Evolutionary conservation across 2,113 vertebrate species (phyloP), one percentile per base, ranked within the genome.

Genomic region (Plestiodon gilberti): DNA sequence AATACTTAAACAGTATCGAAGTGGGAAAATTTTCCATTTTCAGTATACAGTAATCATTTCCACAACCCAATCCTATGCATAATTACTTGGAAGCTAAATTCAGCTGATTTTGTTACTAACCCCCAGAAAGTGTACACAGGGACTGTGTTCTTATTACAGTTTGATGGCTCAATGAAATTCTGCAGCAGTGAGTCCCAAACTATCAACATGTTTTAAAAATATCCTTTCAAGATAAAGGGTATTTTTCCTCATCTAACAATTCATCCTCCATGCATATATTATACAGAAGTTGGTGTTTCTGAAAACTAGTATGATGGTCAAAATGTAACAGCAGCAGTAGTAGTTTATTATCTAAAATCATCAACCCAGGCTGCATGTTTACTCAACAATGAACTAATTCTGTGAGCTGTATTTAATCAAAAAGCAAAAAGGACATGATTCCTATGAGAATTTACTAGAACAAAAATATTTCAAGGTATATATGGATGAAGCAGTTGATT

Each of bases 1-100:
- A 86, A 81, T 87, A 87, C 70, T 81, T 86, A 38, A 81, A 83
- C 33, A 73, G 69, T 73, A 55, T 77, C n/a, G 38, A 43, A 62
- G 40, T 64, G n/a, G 38, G n/a, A 86, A 73, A 15, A 30, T 20
- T 28, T 62, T 73, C 57, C 43, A 18, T 48, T 71, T 52, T 86
- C 52, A 73, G 28, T 80, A 61, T 81, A n/a, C n/a, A n/a, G n/a
- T n/a, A 43, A 80, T 20, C 11, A 55, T 76, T 76, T 76, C 52
- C 33, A 18, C 20, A 55, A 57, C 17, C 61, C 33, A 28, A 52
- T 28, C 59, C 33, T 38, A 55, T 67, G 62, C 30, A 2, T 9
- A 43, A n/a, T 40, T 78, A 79, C 23, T 10, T 64, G 67, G 30
- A 82, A 25, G 43, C 52, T 20, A 30, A 84, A 43, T 23, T 57